A percentile compares a stretch with the other conserved stretches of the same genome.
phyloP scores from a whole-genome alignment of 23 tunicate species.

The Styela clava region DNA sequence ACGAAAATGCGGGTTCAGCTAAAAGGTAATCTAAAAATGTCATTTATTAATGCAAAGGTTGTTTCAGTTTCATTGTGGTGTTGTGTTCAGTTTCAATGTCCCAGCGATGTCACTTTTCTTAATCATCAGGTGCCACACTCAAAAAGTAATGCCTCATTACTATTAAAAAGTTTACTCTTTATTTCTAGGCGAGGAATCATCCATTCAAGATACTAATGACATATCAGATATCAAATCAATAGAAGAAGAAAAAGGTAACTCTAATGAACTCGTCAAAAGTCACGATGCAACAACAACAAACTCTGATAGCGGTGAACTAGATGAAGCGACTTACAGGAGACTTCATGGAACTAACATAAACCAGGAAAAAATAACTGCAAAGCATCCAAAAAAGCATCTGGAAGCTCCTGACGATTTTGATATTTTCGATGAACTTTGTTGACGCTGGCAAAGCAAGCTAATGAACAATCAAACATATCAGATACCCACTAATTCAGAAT shows the following conservation, averaged over 20 bases:
- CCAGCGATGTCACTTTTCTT: too few relatives aligned
- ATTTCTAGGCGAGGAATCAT: background rate
- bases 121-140: too few relatives aligned
- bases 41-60: too few relatives aligned
- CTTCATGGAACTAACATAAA: conserved; percentile 22
- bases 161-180: too few relatives aligned
- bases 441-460: too few relatives aligned
- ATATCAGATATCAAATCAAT: background rate
- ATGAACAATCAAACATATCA: too few relatives aligned
- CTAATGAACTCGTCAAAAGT: background rate
- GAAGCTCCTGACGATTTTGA: conserved; percentile 5
- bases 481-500: too few relatives aligned
- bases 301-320: background rate
- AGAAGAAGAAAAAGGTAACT: background rate
- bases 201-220: background rate
- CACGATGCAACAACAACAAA: background rate
- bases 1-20: too few relatives aligned
- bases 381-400: background rate
- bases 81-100: too few relatives aligned
- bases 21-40: too few relatives aligned
- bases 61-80: too few relatives aligned
- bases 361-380: background rate
- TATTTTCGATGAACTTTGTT: conserved; percentile 29
- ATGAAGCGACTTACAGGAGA: conserved; percentile 24
- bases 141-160: too few relatives aligned